A percentile compares a stretch with the other conserved stretches of the same genome.
phyloP scores from a whole-genome alignment of 2,797 vertebrate genomes.

The Ambastaia sidthimunki region DNA sequence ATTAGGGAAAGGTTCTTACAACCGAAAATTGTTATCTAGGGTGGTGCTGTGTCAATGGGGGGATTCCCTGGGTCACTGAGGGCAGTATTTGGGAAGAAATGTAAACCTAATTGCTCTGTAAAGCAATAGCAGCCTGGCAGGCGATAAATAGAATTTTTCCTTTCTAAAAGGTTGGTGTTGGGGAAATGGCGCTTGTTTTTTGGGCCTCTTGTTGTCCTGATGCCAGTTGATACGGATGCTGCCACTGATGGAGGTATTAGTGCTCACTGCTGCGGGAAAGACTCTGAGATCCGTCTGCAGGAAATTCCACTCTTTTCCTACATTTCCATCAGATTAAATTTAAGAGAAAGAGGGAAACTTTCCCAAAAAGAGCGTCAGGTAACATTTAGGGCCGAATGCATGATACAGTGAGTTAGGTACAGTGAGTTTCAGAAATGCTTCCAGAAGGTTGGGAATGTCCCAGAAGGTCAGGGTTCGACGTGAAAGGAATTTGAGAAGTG shows the following conservation, averaged over 20 bases:
- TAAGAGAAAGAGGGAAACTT: neutral
- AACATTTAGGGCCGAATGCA: slow-evolving; percentile 36
- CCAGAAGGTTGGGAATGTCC: slow-evolving; percentile 17
- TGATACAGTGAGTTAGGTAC: slow-evolving; percentile 36
- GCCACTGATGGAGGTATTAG: slow-evolving; percentile 40
- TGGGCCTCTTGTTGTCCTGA: slow-evolving; percentile 45
- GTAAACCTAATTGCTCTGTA: slow-evolving; percentile 58
- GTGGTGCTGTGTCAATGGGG: slow-evolving; percentile 34
- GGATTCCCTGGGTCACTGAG: slow-evolving; percentile 60
- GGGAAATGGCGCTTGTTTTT: slow-evolving; percentile 59
- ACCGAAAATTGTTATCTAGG: too few relatives aligned
- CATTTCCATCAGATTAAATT: slow-evolving; percentile 52
- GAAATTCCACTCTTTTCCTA: slow-evolving; percentile 45
- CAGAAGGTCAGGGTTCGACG: slow-evolving; percentile 26
- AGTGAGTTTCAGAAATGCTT: slow-evolving; percentile 13
- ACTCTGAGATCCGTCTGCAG: slow-evolving; percentile 46
- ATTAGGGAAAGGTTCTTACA: too few relatives aligned
- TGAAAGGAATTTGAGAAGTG: neutral
- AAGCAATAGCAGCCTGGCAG: slow-evolving; percentile 59
- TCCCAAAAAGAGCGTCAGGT: slow-evolving; percentile 17
- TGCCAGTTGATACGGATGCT: slow-evolving; percentile 52
- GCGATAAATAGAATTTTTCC: slow-evolving; percentile 55
- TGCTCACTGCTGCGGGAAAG: slow-evolving; percentile 37
- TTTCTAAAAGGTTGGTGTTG: slow-evolving; percentile 59
- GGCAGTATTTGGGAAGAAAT: slow-evolving; percentile 56